phyloP scores from a whole-genome alignment of 2,888 invertebrate species.

The Hypomecis punctinalis region DNA sequence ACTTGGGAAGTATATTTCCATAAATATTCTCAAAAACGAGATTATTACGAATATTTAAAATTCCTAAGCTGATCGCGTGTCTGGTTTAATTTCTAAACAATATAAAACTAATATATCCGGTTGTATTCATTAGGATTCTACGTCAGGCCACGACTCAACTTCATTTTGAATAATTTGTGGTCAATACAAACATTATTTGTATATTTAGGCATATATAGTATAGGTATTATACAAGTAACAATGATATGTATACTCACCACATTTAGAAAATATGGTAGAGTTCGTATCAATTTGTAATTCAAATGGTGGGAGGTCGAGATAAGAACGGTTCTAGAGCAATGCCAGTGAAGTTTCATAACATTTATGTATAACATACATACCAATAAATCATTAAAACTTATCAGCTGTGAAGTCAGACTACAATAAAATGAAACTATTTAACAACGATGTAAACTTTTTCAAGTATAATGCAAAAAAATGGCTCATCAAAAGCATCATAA shows the following conservation, averaged over 20 bases:
- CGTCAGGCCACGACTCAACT: slow-evolving; percentile 2
- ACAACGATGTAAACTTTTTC: neutral
- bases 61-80: slow-evolving; percentile 5
- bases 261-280: slow-evolving; percentile 18
- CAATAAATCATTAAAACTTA: neutral
- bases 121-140: slow-evolving; percentile 27
- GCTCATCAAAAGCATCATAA: slow-evolving; percentile 43
- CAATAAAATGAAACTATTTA: neutral
- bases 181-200: slow-evolving; percentile 7
- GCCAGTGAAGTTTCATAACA: slow-evolving; percentile 17
- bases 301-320: slow-evolving; percentile 44
- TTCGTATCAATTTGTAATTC: slow-evolving; percentile 26
- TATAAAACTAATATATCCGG: slow-evolving; percentile 24
- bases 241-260: slow-evolving; percentile 1
- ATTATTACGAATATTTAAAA: neutral
- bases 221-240: neutral
- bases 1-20: neutral
- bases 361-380: neutral
- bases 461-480: slow-evolving; percentile 7
- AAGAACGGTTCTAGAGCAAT: slow-evolving; percentile 50
- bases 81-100: slow-evolving; percentile 8
- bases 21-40: neutral
- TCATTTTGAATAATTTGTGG: slow-evolving; percentile 25
- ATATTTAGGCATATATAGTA: neutral
- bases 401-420: neutral